Percentiles rank a stretch among this genome's conserved stretches.
phyloP scores from a whole-genome alignment of 2,888 invertebrate genomes.

The Eupithecia vulgata region DNA sequence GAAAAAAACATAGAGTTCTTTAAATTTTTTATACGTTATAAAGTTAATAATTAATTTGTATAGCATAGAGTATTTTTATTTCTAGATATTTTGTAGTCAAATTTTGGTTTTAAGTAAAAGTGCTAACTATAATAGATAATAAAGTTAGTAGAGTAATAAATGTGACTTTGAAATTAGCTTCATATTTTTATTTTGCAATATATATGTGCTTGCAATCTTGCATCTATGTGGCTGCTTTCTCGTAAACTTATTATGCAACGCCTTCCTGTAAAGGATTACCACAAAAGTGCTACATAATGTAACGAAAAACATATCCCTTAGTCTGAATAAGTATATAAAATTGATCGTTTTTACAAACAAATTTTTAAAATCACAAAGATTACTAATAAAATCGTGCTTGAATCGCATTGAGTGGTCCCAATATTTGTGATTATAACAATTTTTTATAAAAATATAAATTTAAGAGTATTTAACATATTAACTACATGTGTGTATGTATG shows the following conservation, averaged over 20 bases:
- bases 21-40: constrained; percentile 18
- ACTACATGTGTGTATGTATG: constrained; percentile 64
- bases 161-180: constrained; percentile 72
- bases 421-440: constrained; percentile 2
- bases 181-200: constrained; percentile 34
- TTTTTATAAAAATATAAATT: background rate
- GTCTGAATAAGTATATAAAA: constrained; percentile 65
- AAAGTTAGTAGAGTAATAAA: constrained; percentile 67
- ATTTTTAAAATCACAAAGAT: constrained; percentile 1
- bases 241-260: background rate
- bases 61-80: constrained; percentile 12
- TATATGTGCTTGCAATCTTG: constrained; percentile 1
- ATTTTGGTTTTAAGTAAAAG: constrained; percentile 14
- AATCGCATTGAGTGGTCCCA: background rate
- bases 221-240: constrained; percentile 11
- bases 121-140: constrained; percentile 15
- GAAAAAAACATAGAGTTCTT: constrained; percentile 3
- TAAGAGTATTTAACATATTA: background rate
- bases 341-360: constrained; percentile 22
- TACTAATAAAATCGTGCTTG: constrained; percentile 26
- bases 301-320: constrained; percentile 81
- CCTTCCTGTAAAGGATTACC: background rate
- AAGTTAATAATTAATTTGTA: constrained; percentile 16
- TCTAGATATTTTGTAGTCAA: constrained; percentile 11
- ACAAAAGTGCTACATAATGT: constrained; percentile 69